Evolutionary conservation across 2,113 vertebrate species (phyloP).

Genomic region (Monarcha castaneiventris): DNA sequence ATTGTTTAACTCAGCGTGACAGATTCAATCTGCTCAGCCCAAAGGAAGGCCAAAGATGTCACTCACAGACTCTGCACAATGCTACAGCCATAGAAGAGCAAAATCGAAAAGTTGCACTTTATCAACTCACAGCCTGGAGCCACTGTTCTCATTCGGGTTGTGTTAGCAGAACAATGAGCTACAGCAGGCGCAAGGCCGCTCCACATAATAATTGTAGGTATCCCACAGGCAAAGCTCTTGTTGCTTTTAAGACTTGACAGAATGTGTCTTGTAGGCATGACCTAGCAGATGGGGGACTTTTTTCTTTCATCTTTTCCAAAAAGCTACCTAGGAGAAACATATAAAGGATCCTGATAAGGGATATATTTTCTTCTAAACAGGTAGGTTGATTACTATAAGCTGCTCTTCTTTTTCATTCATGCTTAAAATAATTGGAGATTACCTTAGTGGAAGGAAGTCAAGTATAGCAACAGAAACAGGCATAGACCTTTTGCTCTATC

Average conservation of each 20-base stretch:
- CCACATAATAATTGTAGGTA: conserved; percentile 82
- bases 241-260: conserved; percentile 81
- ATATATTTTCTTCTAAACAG: conserved; percentile 77
- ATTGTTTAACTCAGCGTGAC: conserved; percentile 87
- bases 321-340: conserved; percentile 76
- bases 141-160: conserved; percentile 77
- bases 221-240: conserved; percentile 83
- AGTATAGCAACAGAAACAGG: conserved; percentile 69
- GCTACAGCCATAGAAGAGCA: conserved; percentile 68
- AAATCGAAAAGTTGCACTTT: conserved; percentile 86
- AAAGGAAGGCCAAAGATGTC: conserved; percentile 79
- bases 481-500: conserved; percentile 71
- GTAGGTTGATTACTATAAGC: conserved; percentile 74
- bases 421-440: conserved; percentile 72
- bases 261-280: conserved; percentile 84
- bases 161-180: conserved; percentile 80
- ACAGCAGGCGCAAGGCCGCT: conserved; percentile 73
- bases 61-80: conserved; percentile 75
- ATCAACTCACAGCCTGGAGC: conserved; percentile 84
- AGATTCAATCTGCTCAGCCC: conserved; percentile 87
- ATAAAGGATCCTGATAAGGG: conserved; percentile 80
- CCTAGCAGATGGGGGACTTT: conserved; percentile 80
- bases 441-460: conserved; percentile 73
- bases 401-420: conserved; percentile 72
- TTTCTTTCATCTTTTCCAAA: conserved; percentile 78